Evolutionary conservation across 2,113 vertebrate species (phyloP).

Genomic region (Trematocara nigrifrons): DNA sequence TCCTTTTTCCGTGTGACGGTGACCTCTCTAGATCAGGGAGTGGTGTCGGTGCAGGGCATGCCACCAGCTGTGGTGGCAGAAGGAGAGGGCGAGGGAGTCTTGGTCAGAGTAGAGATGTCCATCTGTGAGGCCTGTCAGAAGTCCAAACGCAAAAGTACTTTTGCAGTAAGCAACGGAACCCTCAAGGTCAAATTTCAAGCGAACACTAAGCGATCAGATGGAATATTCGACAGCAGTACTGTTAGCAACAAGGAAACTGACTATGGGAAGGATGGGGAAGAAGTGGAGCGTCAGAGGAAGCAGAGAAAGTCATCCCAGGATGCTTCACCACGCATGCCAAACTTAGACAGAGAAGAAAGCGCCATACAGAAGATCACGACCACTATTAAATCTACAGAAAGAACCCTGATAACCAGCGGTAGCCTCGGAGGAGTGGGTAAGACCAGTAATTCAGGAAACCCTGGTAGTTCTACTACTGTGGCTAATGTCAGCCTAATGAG

Average conservation of each 20-base stretch:
- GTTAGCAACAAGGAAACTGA: slow-evolving; percentile 56
- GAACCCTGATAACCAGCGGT: slow-evolving; percentile 59
- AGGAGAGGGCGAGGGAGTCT: slow-evolving; percentile 80
- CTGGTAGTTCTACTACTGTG: slow-evolving; percentile 35
- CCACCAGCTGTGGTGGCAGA: slow-evolving; percentile 75
- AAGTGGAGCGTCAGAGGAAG: slow-evolving; percentile 51
- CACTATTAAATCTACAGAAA: slow-evolving; percentile 73
- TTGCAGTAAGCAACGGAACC: slow-evolving; percentile 79
- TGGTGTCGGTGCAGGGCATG: slow-evolving; percentile 80
- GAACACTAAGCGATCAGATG: slow-evolving; percentile 49
- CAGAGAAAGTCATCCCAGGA: slow-evolving; percentile 44
- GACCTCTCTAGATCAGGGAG: slow-evolving; percentile 82
- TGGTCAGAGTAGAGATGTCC: slow-evolving; percentile 84
- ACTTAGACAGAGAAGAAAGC: slow-evolving; percentile 72
- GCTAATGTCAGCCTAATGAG: slow-evolving; percentile 37
- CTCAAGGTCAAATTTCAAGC: slow-evolving; percentile 82
- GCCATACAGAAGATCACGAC: slow-evolving; percentile 65
- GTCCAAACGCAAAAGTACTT: slow-evolving; percentile 84
- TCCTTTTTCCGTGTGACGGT: slow-evolving; percentile 78
- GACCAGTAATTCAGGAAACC: slow-evolving; percentile 18
- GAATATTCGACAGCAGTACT: slow-evolving; percentile 20
- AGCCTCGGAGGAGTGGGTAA: slow-evolving; percentile 59
- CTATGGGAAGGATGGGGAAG: slow-evolving; percentile 45
- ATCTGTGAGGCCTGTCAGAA: slow-evolving; percentile 88
- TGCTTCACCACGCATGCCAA: slow-evolving; percentile 63